Evolutionary conservation across 2,113 vertebrate species (phyloP), one percentile per base, ranked within the genome.

Genomic region (Nothoprocta perdicaria): DNA sequence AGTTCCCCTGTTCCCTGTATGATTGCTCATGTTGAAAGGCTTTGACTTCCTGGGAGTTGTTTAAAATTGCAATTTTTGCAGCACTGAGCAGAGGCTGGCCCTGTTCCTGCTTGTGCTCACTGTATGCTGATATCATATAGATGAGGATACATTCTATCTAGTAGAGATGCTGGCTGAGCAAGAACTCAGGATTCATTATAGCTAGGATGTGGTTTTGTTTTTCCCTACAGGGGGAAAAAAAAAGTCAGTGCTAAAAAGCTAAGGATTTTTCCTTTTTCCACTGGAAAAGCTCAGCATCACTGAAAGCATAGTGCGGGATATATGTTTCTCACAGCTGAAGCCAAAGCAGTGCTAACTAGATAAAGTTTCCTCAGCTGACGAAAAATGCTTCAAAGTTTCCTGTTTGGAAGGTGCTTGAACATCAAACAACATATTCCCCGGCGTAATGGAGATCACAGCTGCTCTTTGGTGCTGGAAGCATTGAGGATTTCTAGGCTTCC

Each of bases 211-310:
- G 46, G 26, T 50, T 63, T 52, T 50, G 46, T 71, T 71, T 71
- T 50, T 17, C 46, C 17, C 48, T 38, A 14, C 68, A 52, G 18
- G 15, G 7, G 15, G 17, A 48, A 10, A 48, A 48, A 18, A 22
- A 48, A 48, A 18, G 26, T 13, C 24, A 38, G 18, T 33, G 46
- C 21, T 33, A 13, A 23, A 18, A 71, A 48, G 75, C 83, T 8
- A 62, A 78, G 57, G 12, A 33, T 73, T 92, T 95, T 95, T 55
- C n/a, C 21, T 58, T 84, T 86, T 80, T 80, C 26, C 18, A 6
- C 1, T 66, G 58, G 72, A 91, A 78, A 40, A 53, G 17, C 84
- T n/a, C 21, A 77, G 41, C 87, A 95, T 84, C 12, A 41, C 22
- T 57, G 57, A 86, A 81, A 90, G 52, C 27, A 10, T 22, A 86